Evolutionary conservation across 37 sponge, comb jelly and placozoan genomes (phyloP).

Genomic region (Halichondria panicea): DNA sequence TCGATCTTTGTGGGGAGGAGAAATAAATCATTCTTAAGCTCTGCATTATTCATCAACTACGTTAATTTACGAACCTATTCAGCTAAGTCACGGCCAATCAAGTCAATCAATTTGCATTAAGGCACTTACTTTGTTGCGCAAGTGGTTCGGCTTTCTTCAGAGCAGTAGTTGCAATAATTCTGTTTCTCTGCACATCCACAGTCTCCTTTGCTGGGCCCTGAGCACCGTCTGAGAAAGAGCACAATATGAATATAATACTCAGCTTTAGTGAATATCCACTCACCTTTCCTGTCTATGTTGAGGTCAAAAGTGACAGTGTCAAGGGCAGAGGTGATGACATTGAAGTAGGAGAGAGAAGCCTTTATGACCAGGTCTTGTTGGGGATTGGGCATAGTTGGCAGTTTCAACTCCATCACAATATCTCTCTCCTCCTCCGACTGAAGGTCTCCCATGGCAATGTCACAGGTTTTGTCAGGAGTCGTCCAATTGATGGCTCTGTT

Average conservation of each 20-base stretch:
- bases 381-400: conserved; percentile 44
- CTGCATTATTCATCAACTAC: too few relatives aligned
- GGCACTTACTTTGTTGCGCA: conserved; percentile 55
- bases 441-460: conserved; percentile 79
- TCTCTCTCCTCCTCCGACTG: conserved; percentile 93
- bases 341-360: conserved; percentile 81
- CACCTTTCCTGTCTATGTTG: conserved; percentile 43
- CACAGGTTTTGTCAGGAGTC: conserved; percentile 62
- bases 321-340: conserved; percentile 77
- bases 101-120: too few relatives aligned
- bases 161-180: conserved; percentile 57
- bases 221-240: conserved; percentile 39
- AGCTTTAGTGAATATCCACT: too few relatives aligned
- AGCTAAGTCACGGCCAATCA: too few relatives aligned
- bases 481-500: conserved; percentile 60
- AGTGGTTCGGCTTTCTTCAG: conserved; percentile 70
- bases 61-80: too few relatives aligned
- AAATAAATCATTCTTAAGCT: too few relatives aligned
- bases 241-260: too few relatives aligned
- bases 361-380: conserved; percentile 17
- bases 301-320: conserved; percentile 47
- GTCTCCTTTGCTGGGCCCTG: conserved; percentile 28
- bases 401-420: conserved; percentile 70
- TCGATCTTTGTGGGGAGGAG: conserved; percentile 22
- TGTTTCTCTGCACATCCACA: conserved; percentile 73